Base-by-base conservation (phyloP, 2,113 vertebrate genomes). In the Oriolus oriolus region DNA sequence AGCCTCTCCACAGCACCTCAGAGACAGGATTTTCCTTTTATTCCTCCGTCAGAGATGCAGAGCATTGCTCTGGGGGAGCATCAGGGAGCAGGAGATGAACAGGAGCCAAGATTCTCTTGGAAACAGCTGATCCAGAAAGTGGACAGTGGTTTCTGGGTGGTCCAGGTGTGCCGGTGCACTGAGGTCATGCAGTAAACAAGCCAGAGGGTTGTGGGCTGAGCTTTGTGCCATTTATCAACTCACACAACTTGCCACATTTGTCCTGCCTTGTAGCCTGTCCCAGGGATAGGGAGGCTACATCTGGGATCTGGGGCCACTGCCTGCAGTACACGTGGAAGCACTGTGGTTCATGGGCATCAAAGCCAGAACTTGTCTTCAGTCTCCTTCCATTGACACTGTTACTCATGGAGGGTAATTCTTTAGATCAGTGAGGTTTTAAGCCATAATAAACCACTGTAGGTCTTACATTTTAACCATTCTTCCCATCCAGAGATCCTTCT, bases 131-230 rank as follows among this genome's bases (percentile, higher is more conserved):
- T 74, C 15, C 31, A 54, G 85, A 85, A 71, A 83, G 8, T 33
- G 52, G 91, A 59, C 84, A 85, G 70, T n/a, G 54, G 13, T 61
- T 87, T 96, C 70, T 87, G 94, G 54, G 90, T 93, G 91, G 87
- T 91, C 87, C 82, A 90, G 70, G 93, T 94, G 84, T 59, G 56
- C 47, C 0, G 0, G 24, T 82, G 35, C 33, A 9, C 70, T 90
- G 75, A 42, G 68, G 53, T 82, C 61, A 35, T 2, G 14, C 9
- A 69, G 16, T 45, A 91, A 93, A 91, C 50, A 74, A 88, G 27
- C 49, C 70, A 73, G 65, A 90, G 57, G 9, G 12, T 24, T 79
- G 74, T 87, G 57, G 65, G 27, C 30, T 76, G 50, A 93, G 28
- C 59, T 82, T 64, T 54, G 35, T 84, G 49, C 66, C 30, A 28